phyloP scores from a whole-genome alignment of 1,140 invertebrate genomes.

The Leucophenga varia region DNA sequence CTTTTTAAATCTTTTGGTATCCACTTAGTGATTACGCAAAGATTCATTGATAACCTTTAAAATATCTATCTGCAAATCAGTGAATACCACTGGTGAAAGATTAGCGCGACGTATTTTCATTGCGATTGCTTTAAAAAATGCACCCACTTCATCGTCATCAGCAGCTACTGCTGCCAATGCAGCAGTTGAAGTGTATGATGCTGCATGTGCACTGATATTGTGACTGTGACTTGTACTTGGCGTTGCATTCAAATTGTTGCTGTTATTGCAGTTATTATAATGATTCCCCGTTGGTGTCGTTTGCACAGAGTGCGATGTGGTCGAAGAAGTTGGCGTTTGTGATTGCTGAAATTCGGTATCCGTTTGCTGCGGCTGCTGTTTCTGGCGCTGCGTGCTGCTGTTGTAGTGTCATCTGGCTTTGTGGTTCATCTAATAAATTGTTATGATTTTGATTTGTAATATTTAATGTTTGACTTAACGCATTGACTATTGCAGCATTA shows the following conservation, averaged over 20 bases:
- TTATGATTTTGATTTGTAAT: too few relatives aligned
- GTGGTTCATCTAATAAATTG: too few relatives aligned
- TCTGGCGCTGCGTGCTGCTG: background rate
- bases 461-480: too few relatives aligned
- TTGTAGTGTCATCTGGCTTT: slow-evolving; percentile 27
- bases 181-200: slow-evolving; percentile 19
- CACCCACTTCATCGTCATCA: slow-evolving; percentile 51
- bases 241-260: background rate
- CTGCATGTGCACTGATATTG: slow-evolving; percentile 4
- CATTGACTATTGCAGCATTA: too few relatives aligned
- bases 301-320: slow-evolving; percentile 18
- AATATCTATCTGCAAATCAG: slow-evolving; percentile 51
- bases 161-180: slow-evolving; percentile 5
- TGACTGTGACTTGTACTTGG: background rate
- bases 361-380: too few relatives aligned
- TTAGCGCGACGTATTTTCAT: slow-evolving; percentile 53
- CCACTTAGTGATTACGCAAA: slow-evolving; percentile 38
- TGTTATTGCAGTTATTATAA: background rate
- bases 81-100: slow-evolving; percentile 46
- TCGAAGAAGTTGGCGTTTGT: too few relatives aligned
- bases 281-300: slow-evolving; percentile 19
- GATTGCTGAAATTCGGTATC: too few relatives aligned
- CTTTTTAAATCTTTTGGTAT: background rate
- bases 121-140: slow-evolving; percentile 47
- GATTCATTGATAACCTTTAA: slow-evolving; percentile 44